These are phyloP conservation scores for Caenorhabditis sp. DNA, from an alignment of 2,888 invertebrate genomes.

Conservation along the genomic window DNA sequence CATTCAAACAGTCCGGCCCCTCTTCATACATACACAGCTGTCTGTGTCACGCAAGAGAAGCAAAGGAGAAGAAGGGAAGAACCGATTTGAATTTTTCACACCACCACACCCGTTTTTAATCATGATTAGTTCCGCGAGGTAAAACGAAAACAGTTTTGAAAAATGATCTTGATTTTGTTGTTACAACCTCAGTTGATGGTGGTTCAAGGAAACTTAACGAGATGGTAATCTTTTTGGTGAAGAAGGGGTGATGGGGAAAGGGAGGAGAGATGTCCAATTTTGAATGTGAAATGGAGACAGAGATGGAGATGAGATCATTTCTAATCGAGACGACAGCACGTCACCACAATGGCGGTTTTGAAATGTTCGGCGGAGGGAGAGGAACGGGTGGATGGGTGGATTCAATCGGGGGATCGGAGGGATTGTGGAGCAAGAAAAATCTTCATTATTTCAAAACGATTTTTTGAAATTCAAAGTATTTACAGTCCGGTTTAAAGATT, in stretches of 20 bases:
- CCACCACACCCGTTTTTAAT: slow-evolving; percentile 22
- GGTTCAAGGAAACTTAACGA: slow-evolving; percentile 12
- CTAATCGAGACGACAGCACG: slow-evolving; percentile 46
- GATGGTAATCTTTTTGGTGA: slow-evolving; percentile 37
- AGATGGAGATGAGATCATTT: slow-evolving; percentile 51
- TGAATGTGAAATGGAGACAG: slow-evolving; percentile 30
- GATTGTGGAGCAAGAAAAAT: too few relatives aligned
- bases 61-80: background rate
- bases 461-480: too few relatives aligned
- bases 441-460: too few relatives aligned
- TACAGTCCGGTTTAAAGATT: too few relatives aligned
- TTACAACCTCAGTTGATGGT: slow-evolving; percentile 20
- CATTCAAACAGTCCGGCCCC: slow-evolving; percentile 46
- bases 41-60: slow-evolving; percentile 28
- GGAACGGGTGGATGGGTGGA: slow-evolving; percentile 4
- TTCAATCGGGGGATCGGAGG: too few relatives aligned
- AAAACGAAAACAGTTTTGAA: slow-evolving; percentile 11
- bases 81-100: slow-evolving; percentile 30
- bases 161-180: slow-evolving; percentile 34
- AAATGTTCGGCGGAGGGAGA: background rate
- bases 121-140: background rate
- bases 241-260: background rate
- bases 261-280: slow-evolving; percentile 37
- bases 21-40: slow-evolving; percentile 28
- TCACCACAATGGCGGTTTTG: slow-evolving; percentile 46